Conservation (phyloP, 1,140 invertebrate species). For the Formica selysi region DNA sequence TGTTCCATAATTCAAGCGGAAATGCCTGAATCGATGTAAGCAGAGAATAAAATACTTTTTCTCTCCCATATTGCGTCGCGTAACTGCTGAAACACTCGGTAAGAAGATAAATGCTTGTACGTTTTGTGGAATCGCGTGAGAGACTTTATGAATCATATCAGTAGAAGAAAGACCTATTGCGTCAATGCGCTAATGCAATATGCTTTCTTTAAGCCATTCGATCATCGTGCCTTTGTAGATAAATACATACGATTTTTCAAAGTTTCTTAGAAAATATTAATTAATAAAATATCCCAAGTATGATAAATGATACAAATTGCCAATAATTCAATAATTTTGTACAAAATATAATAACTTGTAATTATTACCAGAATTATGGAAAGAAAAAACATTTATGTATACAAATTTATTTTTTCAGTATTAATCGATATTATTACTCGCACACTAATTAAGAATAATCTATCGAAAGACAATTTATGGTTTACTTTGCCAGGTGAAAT, state of each 20-base stretch:
- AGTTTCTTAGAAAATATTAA: background rate
- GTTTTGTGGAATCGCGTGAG: conserved; percentile 31
- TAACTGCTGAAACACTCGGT: conserved; percentile 36
- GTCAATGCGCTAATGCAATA: conserved; percentile 39
- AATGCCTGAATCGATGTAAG: conserved; percentile 35
- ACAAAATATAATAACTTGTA: background rate
- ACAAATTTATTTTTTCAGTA: background rate
- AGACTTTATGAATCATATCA: conserved; percentile 44
- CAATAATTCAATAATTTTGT: background rate
- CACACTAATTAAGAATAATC: background rate
- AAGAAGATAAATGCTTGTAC: conserved; percentile 22
- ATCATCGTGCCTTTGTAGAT: background rate
- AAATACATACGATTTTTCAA: background rate
- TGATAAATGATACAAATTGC: background rate
- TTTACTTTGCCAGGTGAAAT: background rate
- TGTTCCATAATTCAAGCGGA: conserved; percentile 13
- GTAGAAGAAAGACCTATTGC: conserved; percentile 36
- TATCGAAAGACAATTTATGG: background rate
- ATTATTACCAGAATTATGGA: background rate
- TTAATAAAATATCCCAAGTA: background rate
- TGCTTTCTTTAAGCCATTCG: conserved; percentile 10
- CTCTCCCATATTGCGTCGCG: conserved; percentile 22
- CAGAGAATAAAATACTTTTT: conserved; percentile 24
- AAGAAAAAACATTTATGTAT: background rate
- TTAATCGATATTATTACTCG: background rate